Conservation (phyloP, 2,113 vertebrate genomes). For the Cynocephalus volans region DNA sequence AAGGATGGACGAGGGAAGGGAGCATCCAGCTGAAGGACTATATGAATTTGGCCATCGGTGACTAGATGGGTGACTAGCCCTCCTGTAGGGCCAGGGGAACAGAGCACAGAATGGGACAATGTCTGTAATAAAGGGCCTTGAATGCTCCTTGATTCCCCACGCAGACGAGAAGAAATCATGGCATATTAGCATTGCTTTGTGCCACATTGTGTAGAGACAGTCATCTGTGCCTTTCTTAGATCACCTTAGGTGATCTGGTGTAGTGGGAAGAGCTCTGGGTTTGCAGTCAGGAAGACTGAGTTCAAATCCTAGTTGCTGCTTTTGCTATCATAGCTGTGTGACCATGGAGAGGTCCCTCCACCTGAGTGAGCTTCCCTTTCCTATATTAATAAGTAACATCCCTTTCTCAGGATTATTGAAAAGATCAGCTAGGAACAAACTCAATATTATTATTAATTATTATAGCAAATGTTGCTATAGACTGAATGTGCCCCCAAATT, state of each 20-base stretch:
- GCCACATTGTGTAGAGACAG: rapidly evolving
- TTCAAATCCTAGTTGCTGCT: not conserved
- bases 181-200: rapidly evolving
- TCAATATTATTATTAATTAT: no score
- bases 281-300: not conserved
- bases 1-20: not conserved
- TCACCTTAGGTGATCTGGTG: not conserved
- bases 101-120: not conserved
- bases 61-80: not conserved
- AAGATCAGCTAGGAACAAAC: not conserved
- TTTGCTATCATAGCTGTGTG: not conserved
- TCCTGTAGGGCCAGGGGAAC: rapidly evolving
- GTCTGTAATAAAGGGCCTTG: not conserved
- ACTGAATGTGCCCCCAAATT: not conserved
- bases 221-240: not conserved
- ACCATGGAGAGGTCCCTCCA: not conserved
- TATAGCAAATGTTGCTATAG: not conserved
- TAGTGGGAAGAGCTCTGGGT: not conserved
- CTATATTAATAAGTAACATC: not conserved
- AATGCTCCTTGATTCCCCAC: no score
- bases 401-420: not conserved
- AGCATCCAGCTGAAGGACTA: not conserved
- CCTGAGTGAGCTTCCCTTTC: not conserved
- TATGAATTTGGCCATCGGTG: rapidly evolving
- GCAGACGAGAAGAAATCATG: not conserved